Evolutionary conservation across 2,888 invertebrate genomes (phyloP).

Genomic region (Nomada lathburiana): DNA sequence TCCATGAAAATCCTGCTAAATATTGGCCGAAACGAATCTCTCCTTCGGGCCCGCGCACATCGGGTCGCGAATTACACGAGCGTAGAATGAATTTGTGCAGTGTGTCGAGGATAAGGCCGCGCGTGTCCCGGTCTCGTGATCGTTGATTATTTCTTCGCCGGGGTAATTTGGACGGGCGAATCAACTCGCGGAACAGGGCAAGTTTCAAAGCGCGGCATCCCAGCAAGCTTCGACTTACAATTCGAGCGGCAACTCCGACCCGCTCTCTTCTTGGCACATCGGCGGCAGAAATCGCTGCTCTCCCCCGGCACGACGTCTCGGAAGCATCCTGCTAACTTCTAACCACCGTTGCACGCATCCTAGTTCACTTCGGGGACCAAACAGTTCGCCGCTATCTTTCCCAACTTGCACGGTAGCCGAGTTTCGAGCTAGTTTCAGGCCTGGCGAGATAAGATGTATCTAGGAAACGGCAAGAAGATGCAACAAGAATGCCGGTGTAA

Average conservation of each 20-base stretch:
- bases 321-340: slow-evolving; percentile 61
- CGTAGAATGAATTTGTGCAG: neutral
- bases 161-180: slow-evolving; percentile 32
- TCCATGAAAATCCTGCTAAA: neutral
- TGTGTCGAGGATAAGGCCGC: neutral
- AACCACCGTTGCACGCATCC: slow-evolving; percentile 65
- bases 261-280: slow-evolving; percentile 40
- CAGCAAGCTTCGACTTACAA: slow-evolving; percentile 62
- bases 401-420: slow-evolving; percentile 45
- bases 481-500: slow-evolving; percentile 37
- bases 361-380: slow-evolving; percentile 65
- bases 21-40: neutral
- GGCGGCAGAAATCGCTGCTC: slow-evolving; percentile 55
- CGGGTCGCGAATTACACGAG: neutral
- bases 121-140: slow-evolving; percentile 39
- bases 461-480: slow-evolving; percentile 23
- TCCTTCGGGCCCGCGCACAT: neutral
- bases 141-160: slow-evolving; percentile 54
- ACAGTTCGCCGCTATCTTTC: slow-evolving; percentile 67
- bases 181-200: slow-evolving; percentile 7
- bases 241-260: slow-evolving; percentile 44
- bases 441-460: slow-evolving; percentile 62
- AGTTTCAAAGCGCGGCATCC: slow-evolving; percentile 39
- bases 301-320: slow-evolving; percentile 44
- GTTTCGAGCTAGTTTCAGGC: slow-evolving; percentile 65